Evolutionary conservation across 2,113 vertebrate genomes (phyloP).

Genomic region (Hippocampus comes): DNA sequence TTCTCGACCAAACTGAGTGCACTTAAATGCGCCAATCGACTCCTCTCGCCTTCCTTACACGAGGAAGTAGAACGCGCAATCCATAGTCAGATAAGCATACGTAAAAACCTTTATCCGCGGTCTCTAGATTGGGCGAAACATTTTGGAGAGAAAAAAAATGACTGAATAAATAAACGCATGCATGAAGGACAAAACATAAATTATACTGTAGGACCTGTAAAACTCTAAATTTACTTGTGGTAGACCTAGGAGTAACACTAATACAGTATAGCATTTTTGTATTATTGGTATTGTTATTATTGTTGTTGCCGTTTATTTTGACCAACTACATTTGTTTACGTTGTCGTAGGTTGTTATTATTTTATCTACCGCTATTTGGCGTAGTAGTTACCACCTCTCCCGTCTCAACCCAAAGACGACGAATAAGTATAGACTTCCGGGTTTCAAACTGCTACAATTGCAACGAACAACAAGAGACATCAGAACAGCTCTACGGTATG

Average conservation of each 20-base stretch:
- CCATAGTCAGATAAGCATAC: not conserved
- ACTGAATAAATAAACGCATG: not conserved
- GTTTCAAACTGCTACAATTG: conserved; percentile 38
- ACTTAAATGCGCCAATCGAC: no score
- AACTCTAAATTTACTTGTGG: no score
- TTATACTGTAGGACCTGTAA: not conserved
- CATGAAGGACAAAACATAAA: not conserved
- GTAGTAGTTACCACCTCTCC: not conserved
- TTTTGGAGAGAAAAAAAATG: not conserved
- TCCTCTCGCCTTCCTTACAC: no score
- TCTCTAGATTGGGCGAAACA: no score
- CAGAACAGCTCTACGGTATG: conserved; percentile 2
- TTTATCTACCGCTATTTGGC: conserved; percentile 16
- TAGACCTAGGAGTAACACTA: no score
- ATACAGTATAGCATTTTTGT: not conserved
- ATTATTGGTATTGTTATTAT: no score
- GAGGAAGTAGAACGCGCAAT: not conserved
- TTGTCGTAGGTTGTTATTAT: not conserved
- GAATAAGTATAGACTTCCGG: conserved; percentile 36
- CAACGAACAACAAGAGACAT: conserved; percentile 2
- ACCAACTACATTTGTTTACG: not conserved
- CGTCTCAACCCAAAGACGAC: conserved; percentile 50
- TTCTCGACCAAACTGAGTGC: no score
- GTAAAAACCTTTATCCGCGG: not conserved
- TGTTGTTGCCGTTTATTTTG: not conserved